Percentiles rank a stretch among this genome's conserved stretches.
phyloP scores from a whole-genome alignment of 2,113 vertebrate genomes.

The Pseudopodoces humilis region DNA sequence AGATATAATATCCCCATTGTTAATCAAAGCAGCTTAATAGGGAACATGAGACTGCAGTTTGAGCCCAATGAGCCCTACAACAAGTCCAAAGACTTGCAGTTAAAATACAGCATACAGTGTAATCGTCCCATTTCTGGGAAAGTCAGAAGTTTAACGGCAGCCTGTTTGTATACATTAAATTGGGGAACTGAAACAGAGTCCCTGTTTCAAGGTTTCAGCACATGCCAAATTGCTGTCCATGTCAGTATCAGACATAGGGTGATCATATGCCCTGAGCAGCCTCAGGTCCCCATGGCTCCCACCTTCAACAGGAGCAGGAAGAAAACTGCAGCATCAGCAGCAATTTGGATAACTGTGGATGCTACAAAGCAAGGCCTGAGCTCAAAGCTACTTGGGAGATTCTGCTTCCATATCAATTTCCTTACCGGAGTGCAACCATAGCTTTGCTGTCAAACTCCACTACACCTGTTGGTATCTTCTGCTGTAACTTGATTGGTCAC shows the following conservation, averaged over 20 bases:
- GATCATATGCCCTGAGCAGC: background rate
- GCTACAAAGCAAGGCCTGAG: background rate
- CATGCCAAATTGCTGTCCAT: background rate
- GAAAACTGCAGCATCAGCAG: background rate
- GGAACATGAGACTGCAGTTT: background rate
- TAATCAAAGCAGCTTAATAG: background rate
- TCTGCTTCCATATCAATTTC: background rate
- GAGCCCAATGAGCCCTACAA: background rate
- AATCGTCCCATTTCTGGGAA: background rate
- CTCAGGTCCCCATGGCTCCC: background rate
- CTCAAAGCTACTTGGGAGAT: background rate
- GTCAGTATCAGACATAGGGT: background rate
- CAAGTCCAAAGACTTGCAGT: background rate
- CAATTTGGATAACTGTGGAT: background rate
- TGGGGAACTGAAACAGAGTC: background rate
- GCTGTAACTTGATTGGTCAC: background rate
- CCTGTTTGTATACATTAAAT: background rate
- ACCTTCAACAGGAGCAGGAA: fast-evolving
- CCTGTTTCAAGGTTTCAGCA: background rate
- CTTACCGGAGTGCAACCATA: background rate
- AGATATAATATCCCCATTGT: background rate
- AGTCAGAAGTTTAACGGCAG: background rate
- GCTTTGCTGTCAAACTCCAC: background rate
- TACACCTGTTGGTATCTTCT: background rate
- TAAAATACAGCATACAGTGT: background rate